Base-by-base conservation (phyloP, 2,888 invertebrate genomes). In the Ischnus inquisitorius region DNA sequence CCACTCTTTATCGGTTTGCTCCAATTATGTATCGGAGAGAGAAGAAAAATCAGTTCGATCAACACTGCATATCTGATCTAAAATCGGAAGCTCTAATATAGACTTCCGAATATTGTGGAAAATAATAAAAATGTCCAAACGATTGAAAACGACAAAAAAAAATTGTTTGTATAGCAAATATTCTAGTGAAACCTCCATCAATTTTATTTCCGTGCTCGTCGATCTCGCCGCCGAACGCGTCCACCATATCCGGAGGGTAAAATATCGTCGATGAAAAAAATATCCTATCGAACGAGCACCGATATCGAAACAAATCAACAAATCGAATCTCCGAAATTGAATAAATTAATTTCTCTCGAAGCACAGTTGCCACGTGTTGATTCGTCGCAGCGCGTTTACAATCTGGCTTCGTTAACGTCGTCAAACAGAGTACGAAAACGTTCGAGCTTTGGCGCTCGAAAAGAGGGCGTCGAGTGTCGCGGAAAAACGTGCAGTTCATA, bases 371-470 rank as follows among this genome's bases (percentile, higher is more conserved):
- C 39, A 39, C 25, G 41, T 67, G 4, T 43, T 57, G 14, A n/a
- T n/a, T 65, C 41, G n/a, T 54, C 43, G 64, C 43, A 60, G 28
- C 19, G 19, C 65, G 46, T 72, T n/a, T 71, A 71, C 82, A 82
- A 77, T 82, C 77, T 77, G 71, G 77, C 71, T 77, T 82, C 82
- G 76, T 82, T 77, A 82, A 71, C 82, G 57, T 82, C 57, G 77
- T 65, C 77, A 71, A 82, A 77, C 77, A 64, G 65, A 71, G 8
- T 22, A 28, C 71, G 34, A 25, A 43, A 65, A 51, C 51, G 68
- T 39, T 10, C 22, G 68, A 16, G 75, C 28, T 46, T 43, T 54
- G 12, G 39, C 57, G 57, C 34, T 48, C 4, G 41, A 60, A 72
- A 65, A 79, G 16, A 41, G 14, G n/a, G n/a, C 19, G 34, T 67